Evolutionary conservation across 2,113 vertebrate species (phyloP).

Genomic region (Rana temporaria): DNA sequence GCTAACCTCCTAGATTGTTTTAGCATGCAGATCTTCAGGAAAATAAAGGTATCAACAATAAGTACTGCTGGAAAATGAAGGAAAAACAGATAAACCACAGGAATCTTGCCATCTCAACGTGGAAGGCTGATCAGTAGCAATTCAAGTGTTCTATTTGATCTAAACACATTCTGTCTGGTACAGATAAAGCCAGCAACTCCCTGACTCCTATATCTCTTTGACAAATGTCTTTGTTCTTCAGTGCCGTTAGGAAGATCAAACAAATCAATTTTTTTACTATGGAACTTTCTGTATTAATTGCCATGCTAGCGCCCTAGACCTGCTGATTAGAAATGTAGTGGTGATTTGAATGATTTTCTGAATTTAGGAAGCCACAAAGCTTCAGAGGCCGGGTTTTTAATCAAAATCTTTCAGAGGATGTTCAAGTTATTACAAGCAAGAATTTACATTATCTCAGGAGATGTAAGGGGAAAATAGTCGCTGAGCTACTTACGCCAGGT

Average conservation of each 20-base stretch:
- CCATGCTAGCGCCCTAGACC: constrained; percentile 16
- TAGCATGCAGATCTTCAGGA: not conserved
- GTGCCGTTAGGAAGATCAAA: constrained; percentile 45
- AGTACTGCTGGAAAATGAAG: constrained; percentile 11
- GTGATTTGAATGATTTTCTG: not conserved
- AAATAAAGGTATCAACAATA: not conserved
- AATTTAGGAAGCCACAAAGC: not conserved
- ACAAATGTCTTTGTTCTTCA: constrained; percentile 51
- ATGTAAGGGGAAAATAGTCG: too few species aligned
- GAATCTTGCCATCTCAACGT: constrained; percentile 45
- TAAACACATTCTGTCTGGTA: constrained; percentile 50
- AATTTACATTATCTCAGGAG: too few species aligned
- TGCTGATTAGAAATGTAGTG: not conserved
- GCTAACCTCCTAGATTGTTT: not conserved
- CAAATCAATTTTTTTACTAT: constrained; percentile 51
- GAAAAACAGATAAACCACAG: constrained; percentile 15
- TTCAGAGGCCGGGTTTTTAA: not conserved
- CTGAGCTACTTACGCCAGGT: too few species aligned
- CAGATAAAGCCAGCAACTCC: constrained; percentile 39
- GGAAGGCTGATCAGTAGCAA: constrained; percentile 51
- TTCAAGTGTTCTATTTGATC: constrained; percentile 51
- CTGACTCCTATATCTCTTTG: constrained; percentile 47
- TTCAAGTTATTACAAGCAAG: too few species aligned
- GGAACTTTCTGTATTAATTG: constrained; percentile 30
- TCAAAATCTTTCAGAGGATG: too few species aligned